Evolutionary conservation across 2,888 invertebrate genomes (phyloP), one percentile per base, ranked within the genome.

Genomic region (Nipponacmea schrenckii): DNA sequence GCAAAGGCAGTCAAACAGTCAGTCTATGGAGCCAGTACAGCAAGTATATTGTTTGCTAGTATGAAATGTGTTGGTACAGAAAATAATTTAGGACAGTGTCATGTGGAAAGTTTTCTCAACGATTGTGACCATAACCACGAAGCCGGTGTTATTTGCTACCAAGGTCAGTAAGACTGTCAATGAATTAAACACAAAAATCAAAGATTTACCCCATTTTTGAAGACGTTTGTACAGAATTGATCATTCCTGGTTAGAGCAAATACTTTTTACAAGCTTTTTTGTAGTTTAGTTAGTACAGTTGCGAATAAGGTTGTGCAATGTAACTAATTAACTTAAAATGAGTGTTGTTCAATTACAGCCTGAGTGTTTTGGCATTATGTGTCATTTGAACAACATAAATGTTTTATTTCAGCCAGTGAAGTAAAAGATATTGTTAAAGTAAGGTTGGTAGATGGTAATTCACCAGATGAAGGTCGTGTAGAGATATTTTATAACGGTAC

Each of bases 81-180:
- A 68, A 72, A 39, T 2, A 78, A 89, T 67, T 78, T 94, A n/a
- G 91, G 91, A 69, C 89, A 91, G 45, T 94, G 94, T 84, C 48
- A 69, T 24, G 70, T 70, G 8, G 91, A 91, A 88, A 90, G 91
- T 15, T 93, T 93, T 93, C 91, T 91, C 74, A 91, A 92, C 84
- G 93, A 94, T 83, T 94, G 94, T 84, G 92, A 92, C 74, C 94
- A 94, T 83, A 89, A 90, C 10, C 94, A 94, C 87, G 94, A 94
- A 84, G 93, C 92, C 5, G 92, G 92, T 8, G 90, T 94, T 0
- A 74, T 75, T 15, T 82, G 82, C 63, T 69, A 69, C 12, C 46
- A 73, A 24, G 70, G 79, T 81, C 72, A 56, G 70, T 56, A 24
- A 56, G 20, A 20, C 56, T 20, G 7, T n/a, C 15, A 48, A 7